Base-by-base conservation (phyloP, 2,113 vertebrate genomes). In the Gymnorhina tibicen region DNA sequence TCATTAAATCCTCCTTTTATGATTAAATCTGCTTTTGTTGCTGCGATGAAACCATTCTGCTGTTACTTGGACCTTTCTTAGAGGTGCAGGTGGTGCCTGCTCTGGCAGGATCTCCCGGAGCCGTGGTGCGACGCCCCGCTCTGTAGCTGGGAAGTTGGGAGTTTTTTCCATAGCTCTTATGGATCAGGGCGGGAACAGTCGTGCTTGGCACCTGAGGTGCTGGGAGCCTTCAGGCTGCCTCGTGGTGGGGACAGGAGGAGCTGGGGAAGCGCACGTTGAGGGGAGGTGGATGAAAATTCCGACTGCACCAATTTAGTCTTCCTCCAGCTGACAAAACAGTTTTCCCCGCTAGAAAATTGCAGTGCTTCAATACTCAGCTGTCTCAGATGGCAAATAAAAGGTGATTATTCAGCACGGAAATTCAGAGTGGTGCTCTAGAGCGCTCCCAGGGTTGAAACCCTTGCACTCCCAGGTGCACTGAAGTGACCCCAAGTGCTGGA, bases 301-400 rank as follows among this genome's bases (percentile, higher is more conserved):
- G 27, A 47, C 50, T 62, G 55, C 42, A 26, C 64, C 89, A 47
- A 30, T 93, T 95, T 70, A 70, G 21, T 47, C 73, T 87, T 89
- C 77, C 77, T 53, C 59, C 59, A 91, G 89, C 89, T 94, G 84
- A 84, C 84, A 91, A 92, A 94, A 86, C 68, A 77, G 50, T 59
- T 87, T 74, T 81, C 23, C 35, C 67, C 35, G 1, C 30, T 16
- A 84, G 85, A 28, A 95, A 91, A 96, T 26, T 64, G 85, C 62
- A 79, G 87, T 4, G 22, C 75, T 93, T 72, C 90, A 52, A 5
- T 0, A 2, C 52, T 78, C 42, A 8, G 66, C 85, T 60, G 52
- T 56, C 90, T 95, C 85, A 16, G 85, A 2, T 4, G 5, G 85
- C 62, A 85, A 85, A 63, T 35, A 47, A 47, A 87, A 91, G 87